These are phyloP conservation scores for Zophobas atratus DNA, from an alignment of 1,140 invertebrate species.

Conservation along the genomic window DNA sequence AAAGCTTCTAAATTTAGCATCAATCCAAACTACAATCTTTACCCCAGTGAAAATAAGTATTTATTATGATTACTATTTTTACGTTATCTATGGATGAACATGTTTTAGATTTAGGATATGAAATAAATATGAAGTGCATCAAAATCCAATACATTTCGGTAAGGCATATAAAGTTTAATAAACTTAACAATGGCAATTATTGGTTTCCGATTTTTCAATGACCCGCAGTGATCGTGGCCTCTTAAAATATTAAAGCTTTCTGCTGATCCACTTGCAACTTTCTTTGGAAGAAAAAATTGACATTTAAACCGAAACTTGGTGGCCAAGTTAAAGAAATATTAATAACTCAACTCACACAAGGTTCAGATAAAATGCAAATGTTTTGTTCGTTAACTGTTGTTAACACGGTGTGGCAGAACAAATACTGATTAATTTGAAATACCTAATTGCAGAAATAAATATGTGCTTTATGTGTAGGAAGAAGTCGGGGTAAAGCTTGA, in stretches of 20 bases:
- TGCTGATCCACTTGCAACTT: neutral
- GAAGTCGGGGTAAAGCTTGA: slow-evolving; percentile 7
- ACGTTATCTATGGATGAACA: too few species aligned
- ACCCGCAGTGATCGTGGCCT: neutral
- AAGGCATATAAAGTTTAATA: neutral
- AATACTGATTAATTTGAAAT: neutral
- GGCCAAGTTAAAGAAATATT: slow-evolving; percentile 6
- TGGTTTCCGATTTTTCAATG: neutral
- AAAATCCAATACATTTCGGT: neutral
- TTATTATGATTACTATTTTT: too few species aligned
- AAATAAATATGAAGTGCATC: neutral
- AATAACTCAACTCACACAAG: neutral
- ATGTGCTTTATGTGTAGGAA: neutral
- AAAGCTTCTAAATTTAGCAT: too few species aligned
- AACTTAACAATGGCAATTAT: neutral
- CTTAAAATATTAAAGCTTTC: neutral
- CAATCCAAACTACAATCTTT: too few species aligned
- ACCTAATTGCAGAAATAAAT: neutral
- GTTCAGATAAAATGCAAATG: too few species aligned
- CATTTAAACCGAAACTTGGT: neutral
- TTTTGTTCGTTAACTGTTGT: too few species aligned
- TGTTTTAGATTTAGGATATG: too few species aligned
- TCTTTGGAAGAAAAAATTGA: neutral
- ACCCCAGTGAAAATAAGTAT: too few species aligned
- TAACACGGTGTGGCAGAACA: neutral